phyloP scores from a whole-genome alignment of 2,113 vertebrate species.

The Rynchops niger region DNA sequence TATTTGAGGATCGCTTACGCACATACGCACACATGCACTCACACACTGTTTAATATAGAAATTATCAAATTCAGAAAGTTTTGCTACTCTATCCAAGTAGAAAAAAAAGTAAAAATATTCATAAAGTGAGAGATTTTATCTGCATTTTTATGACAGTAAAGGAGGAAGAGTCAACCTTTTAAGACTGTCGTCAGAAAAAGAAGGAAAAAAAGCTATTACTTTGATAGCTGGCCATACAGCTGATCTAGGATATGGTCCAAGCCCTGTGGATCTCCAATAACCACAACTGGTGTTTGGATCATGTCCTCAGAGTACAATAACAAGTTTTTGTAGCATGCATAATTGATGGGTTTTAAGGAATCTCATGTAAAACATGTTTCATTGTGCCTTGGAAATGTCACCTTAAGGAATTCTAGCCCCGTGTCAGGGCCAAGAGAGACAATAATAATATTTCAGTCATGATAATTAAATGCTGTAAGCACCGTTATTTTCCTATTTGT shows the following conservation, averaged over 20 bases:
- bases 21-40: background rate
- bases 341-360: slow-evolving; percentile 62
- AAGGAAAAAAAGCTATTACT: background rate
- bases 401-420: slow-evolving; percentile 62
- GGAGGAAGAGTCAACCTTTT: background rate
- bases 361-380: slow-evolving; percentile 53
- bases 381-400: slow-evolving; percentile 56
- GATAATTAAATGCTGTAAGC: slow-evolving; percentile 59
- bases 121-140: background rate
- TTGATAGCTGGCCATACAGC: slow-evolving; percentile 42
- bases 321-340: slow-evolving; percentile 51
- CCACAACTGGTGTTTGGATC: slow-evolving; percentile 59
- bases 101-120: background rate
- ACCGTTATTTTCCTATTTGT: slow-evolving; percentile 67
- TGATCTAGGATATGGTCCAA: slow-evolving; percentile 58
- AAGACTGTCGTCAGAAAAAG: background rate
- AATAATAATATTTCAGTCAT: slow-evolving; percentile 53
- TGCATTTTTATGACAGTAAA: background rate
- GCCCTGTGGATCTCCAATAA: slow-evolving; percentile 56
- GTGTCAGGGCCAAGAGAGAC: slow-evolving; percentile 29
- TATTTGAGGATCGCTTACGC: background rate
- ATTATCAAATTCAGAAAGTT: background rate
- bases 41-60: background rate
- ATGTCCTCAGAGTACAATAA: slow-evolving; percentile 61
- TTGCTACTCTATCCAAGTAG: background rate